Conservation (phyloP, 2,113 vertebrate genomes). For the human region DNA sequence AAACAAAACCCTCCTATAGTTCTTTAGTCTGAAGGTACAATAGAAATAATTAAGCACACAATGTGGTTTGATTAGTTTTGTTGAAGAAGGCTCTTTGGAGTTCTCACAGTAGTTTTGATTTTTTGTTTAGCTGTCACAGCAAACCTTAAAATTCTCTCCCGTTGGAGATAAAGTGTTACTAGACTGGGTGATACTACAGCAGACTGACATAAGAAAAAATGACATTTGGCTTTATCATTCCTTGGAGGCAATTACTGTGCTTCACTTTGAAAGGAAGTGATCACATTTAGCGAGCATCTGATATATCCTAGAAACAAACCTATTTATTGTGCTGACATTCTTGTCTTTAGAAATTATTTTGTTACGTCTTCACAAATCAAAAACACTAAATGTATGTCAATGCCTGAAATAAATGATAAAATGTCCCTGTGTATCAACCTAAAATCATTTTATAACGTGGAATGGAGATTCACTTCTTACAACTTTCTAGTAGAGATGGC, state of each 20-base stretch:
- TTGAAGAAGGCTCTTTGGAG: slow-evolving; percentile 43
- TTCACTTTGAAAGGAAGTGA: slow-evolving; percentile 80
- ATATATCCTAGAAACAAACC: slow-evolving; percentile 66
- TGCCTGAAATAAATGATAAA: slow-evolving; percentile 59
- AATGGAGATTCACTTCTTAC: slow-evolving; percentile 53
- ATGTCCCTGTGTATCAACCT: slow-evolving; percentile 66
- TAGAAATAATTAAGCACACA: slow-evolving; percentile 56
- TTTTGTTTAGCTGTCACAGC: slow-evolving; percentile 31
- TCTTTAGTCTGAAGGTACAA: slow-evolving; percentile 62
- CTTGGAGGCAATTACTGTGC: slow-evolving; percentile 73
- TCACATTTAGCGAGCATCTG: slow-evolving; percentile 73
- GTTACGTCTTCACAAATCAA: slow-evolving; percentile 73
- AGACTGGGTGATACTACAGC: slow-evolving; percentile 51
- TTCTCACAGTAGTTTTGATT: slow-evolving; percentile 49
- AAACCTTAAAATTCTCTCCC: slow-evolving; percentile 62
- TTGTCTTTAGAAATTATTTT: slow-evolving; percentile 73
- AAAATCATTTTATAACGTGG: slow-evolving; percentile 56
- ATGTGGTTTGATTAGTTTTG: slow-evolving; percentile 66
- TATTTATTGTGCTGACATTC: slow-evolving; percentile 75
- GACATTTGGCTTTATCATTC: slow-evolving; percentile 80
- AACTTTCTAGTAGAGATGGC: slow-evolving; percentile 49
- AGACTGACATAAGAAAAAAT: slow-evolving; percentile 69
- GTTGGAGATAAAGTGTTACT: slow-evolving; percentile 72
- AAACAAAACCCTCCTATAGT: slow-evolving; percentile 26
- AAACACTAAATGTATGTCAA: slow-evolving; percentile 56